Evolutionary conservation across 2,797 vertebrate species (phyloP).

Genomic region (Heteromormyrus szaboi): DNA sequence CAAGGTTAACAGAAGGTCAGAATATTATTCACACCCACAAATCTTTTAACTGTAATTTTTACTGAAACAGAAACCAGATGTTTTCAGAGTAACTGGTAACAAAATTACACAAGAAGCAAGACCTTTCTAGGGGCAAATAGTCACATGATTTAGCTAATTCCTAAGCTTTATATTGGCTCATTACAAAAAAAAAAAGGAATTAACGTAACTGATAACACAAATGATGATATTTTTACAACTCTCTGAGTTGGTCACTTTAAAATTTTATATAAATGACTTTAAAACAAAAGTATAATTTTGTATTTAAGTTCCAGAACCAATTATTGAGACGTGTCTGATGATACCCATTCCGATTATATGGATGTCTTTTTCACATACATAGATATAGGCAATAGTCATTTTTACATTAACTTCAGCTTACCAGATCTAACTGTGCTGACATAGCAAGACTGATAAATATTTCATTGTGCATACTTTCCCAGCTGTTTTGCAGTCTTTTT

Average conservation of each 20-base stretch:
- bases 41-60: neutral
- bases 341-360: neutral
- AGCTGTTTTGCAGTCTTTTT: neutral
- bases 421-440: neutral
- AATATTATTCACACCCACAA: neutral
- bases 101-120: neutral
- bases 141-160: neutral
- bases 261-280: neutral
- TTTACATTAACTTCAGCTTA: neutral
- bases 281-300: slow-evolving; percentile 1
- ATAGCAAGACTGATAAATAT: neutral
- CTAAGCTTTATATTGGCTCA: neutral
- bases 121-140: neutral
- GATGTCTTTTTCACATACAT: neutral
- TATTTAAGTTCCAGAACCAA: neutral
- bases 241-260: neutral
- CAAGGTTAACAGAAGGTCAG: neutral
- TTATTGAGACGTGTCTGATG: neutral
- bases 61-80: neutral
- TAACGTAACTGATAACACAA: neutral
- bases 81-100: neutral
- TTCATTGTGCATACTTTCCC: neutral
- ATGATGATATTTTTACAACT: neutral
- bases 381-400: neutral
- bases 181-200: neutral